phyloP scores from a whole-genome alignment of 2,888 invertebrate species.

The Drosophila robusta region DNA sequence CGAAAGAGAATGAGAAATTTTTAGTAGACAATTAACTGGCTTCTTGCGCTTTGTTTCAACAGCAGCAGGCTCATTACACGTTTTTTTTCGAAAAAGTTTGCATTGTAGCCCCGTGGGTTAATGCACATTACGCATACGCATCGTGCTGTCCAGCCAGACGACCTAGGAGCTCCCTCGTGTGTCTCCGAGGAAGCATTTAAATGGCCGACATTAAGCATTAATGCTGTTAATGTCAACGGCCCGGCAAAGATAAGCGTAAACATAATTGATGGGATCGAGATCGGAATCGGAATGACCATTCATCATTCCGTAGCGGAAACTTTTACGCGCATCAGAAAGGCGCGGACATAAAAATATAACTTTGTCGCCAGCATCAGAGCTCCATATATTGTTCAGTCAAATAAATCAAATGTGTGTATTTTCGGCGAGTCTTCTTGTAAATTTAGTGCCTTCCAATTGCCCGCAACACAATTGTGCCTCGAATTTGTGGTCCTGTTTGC shows the following conservation, averaged over 20 bases:
- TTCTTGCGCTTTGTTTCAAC: background rate
- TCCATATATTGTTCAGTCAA: slow-evolving; percentile 3
- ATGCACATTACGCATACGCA: slow-evolving; percentile 30
- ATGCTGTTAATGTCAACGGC: slow-evolving; percentile 24
- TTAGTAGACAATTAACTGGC: background rate
- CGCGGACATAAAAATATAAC: slow-evolving; percentile 25
- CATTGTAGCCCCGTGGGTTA: background rate
- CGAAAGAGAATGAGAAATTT: background rate
- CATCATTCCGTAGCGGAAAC: slow-evolving; percentile 58
- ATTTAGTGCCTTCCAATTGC: slow-evolving; percentile 7
- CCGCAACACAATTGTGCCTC: slow-evolving; percentile 14
- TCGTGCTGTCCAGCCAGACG: background rate
- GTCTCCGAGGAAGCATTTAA: slow-evolving; percentile 18
- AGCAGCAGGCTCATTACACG: background rate
- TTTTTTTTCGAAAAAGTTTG: background rate
- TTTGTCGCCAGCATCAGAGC: slow-evolving; percentile 1
- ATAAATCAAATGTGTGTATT: slow-evolving; percentile 56
- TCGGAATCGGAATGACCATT: slow-evolving; percentile 57
- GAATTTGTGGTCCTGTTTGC: background rate
- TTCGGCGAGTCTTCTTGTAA: slow-evolving; percentile 25
- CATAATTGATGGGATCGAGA: slow-evolving; percentile 68
- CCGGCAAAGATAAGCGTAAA: slow-evolving; percentile 43
- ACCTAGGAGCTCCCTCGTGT: background rate
- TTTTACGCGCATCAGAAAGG: slow-evolving; percentile 25
- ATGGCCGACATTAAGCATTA: slow-evolving; percentile 23